Percentiles rank a stretch among this genome's conserved stretches.
phyloP scores from a whole-genome alignment of 1,140 invertebrate species.

The Calliopsis andreniformis region DNA sequence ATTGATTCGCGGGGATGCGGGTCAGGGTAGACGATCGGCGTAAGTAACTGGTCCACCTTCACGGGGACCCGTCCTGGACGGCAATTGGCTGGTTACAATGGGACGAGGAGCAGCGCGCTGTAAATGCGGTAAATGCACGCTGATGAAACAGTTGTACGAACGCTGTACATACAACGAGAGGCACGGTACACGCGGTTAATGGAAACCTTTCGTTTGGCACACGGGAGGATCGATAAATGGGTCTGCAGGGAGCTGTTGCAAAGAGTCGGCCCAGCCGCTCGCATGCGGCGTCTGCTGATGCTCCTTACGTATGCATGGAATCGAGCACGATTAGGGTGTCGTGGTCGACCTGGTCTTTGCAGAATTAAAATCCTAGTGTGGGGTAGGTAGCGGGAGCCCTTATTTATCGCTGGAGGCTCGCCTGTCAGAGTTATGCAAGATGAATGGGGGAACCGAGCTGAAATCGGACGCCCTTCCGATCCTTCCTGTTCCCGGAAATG shows the following conservation, averaged over 20 bases:
- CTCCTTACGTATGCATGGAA: constrained; percentile 56
- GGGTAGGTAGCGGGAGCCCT: too few species aligned
- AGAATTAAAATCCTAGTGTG: constrained; percentile 30
- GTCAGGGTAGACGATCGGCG: neutral
- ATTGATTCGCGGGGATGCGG: constrained; percentile 45
- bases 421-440: neutral
- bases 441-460: constrained; percentile 16
- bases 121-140: constrained; percentile 51
- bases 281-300: constrained; percentile 48
- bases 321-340: constrained; percentile 23
- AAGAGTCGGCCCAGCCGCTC: constrained; percentile 27
- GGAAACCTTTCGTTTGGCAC: constrained; percentile 62
- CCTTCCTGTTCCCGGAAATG: constrained; percentile 15
- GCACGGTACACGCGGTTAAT: constrained; percentile 63
- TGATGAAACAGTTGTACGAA: constrained; percentile 36
- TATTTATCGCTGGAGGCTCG: constrained; percentile 3
- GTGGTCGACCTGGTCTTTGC: too few species aligned
- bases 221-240: constrained; percentile 63
- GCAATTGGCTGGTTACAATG: constrained; percentile 58
- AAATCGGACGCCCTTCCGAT: constrained; percentile 24
- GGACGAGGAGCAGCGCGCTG: neutral
- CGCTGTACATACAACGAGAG: constrained; percentile 30
- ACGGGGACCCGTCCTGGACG: constrained; percentile 15
- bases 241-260: constrained; percentile 42
- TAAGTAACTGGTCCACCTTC: constrained; percentile 52